Conservation (phyloP, 2,797 vertebrate species). For the Tinamus major region DNA sequence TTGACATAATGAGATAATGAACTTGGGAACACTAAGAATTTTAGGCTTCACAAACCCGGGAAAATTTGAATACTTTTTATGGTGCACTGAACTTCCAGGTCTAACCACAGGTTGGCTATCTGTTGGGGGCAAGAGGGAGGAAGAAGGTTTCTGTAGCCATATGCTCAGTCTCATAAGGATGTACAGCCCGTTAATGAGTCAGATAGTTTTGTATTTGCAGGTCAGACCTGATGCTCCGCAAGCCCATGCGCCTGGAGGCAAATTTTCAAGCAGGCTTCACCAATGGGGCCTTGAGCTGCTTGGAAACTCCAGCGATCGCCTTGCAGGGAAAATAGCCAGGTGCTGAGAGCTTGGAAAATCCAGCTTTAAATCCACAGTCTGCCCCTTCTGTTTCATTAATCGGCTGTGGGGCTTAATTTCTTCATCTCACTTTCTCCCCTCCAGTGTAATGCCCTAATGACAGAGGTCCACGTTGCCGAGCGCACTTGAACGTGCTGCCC, state of each 20-base stretch:
- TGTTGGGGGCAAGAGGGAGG: background rate
- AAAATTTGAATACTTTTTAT: slow-evolving; percentile 33
- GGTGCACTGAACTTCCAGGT: slow-evolving; percentile 59
- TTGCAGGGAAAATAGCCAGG: background rate
- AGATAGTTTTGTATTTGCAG: slow-evolving; percentile 40
- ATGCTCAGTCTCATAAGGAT: slow-evolving; percentile 46
- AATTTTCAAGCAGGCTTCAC: background rate
- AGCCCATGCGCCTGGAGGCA: background rate
- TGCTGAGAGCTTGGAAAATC: background rate
- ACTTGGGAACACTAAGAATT: background rate
- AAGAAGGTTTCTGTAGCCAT: slow-evolving; percentile 25
- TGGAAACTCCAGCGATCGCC: background rate
- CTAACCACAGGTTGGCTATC: slow-evolving; percentile 41
- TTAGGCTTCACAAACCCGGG: slow-evolving; percentile 21
- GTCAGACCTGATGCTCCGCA: background rate
- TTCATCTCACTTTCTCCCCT: slow-evolving; percentile 27
- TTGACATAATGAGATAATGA: background rate
- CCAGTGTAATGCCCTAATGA: slow-evolving; percentile 12
- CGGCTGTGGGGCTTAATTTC: slow-evolving; percentile 28
- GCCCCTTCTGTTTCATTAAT: slow-evolving; percentile 34
- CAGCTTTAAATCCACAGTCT: background rate
- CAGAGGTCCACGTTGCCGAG: background rate
- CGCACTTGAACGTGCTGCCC: background rate
- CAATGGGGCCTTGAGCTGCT: background rate
- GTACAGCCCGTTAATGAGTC: slow-evolving; percentile 39